A percentile compares a stretch with the other conserved stretches of the same genome.
These are phyloP conservation scores for Cephalotes varians DNA, from an alignment of 2,888 invertebrate genomes.

Conservation along the genomic window DNA sequence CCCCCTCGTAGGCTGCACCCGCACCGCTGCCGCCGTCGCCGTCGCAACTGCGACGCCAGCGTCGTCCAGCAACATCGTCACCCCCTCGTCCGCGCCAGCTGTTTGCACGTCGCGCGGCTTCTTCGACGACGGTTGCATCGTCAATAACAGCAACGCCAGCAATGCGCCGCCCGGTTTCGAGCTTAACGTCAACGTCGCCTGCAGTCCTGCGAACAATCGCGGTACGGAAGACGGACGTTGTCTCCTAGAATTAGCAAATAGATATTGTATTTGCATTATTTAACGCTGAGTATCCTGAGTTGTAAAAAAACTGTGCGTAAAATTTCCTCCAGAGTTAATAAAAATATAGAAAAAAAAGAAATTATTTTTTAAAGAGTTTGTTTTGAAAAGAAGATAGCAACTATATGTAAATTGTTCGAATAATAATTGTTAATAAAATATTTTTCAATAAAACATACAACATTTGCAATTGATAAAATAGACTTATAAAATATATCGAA, in stretches of 20 bases:
- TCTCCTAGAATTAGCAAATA: neutral
- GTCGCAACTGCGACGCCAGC: slow-evolving; percentile 56
- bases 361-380: no score
- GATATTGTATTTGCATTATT: slow-evolving; percentile 5
- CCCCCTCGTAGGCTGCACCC: slow-evolving; percentile 61
- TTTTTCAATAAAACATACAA: no score
- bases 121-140: slow-evolving; percentile 74
- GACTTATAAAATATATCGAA: no score
- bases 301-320: neutral
- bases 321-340: no score
- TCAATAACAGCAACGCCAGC: slow-evolving; percentile 68
- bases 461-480: no score
- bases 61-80: slow-evolving; percentile 40
- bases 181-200: slow-evolving; percentile 82
- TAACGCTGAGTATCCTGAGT: slow-evolving; percentile 11
- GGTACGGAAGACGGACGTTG: slow-evolving; percentile 69
- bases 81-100: slow-evolving; percentile 79
- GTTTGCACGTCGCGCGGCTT: slow-evolving; percentile 75
- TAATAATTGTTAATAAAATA: no score
- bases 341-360: no score
- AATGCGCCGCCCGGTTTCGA: slow-evolving; percentile 82
- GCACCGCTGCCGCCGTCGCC: slow-evolving; percentile 47
- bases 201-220: slow-evolving; percentile 79
- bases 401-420: neutral
- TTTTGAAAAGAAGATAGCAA: no score